These are phyloP conservation scores for Cheilosia soror DNA, from an alignment of 2,888 invertebrate genomes.

Conservation along the genomic window DNA sequence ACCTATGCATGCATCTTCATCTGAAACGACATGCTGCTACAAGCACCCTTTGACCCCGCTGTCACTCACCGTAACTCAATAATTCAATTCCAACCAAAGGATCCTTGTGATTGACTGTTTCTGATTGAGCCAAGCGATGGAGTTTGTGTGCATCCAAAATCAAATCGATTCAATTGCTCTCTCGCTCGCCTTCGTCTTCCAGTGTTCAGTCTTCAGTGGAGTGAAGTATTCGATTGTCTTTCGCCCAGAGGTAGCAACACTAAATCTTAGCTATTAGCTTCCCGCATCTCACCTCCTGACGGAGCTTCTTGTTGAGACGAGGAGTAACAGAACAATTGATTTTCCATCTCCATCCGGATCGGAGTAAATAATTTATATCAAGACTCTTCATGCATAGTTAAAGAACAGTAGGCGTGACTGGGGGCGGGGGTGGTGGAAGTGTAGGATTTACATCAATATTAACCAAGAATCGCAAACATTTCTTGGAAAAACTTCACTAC, in stretches of 20 bases:
- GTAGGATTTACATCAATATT: conserved; percentile 71
- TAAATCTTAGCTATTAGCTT: conserved; percentile 48
- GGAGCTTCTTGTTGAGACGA: not conserved
- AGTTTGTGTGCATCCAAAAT: conserved; percentile 58
- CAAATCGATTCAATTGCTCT: conserved; percentile 65
- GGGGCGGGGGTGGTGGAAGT: not conserved
- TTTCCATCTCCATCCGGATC: conserved; percentile 37
- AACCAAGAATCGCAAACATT: conserved; percentile 63
- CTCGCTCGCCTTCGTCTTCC: conserved; percentile 3
- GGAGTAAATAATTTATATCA: conserved; percentile 69
- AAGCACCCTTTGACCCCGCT: conserved; percentile 48
- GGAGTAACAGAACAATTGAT: conserved; percentile 68
- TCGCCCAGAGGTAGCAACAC: conserved; percentile 38
- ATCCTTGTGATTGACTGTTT: conserved; percentile 66
- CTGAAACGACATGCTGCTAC: conserved; percentile 21
- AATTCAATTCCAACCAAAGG: conserved; percentile 67
- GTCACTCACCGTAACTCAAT: conserved; percentile 54
- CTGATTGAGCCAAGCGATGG: conserved; percentile 59
- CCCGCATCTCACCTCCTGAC: not conserved
- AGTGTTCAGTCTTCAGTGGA: conserved; percentile 5
- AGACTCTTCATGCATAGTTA: conserved; percentile 62
- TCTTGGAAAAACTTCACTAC: conserved; percentile 49
- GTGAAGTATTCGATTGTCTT: conserved; percentile 41
- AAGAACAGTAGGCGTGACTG: conserved; percentile 37
- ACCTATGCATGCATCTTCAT: not conserved